Evolutionary conservation across 2,797 vertebrate species (phyloP).

Genomic region (Sebastes paucispinis): DNA sequence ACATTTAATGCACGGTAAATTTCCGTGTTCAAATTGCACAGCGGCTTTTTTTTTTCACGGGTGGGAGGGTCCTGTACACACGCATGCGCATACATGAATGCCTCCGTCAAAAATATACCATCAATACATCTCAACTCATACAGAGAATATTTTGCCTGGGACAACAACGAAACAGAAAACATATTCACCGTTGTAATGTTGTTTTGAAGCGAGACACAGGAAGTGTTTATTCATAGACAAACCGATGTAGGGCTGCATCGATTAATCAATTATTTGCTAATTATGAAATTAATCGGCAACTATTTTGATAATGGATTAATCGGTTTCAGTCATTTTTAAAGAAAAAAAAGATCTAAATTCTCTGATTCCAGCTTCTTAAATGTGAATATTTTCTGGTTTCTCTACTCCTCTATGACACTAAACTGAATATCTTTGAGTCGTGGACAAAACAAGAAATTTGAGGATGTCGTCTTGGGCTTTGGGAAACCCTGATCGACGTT

Average conservation of each 20-base stretch:
- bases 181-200: neutral
- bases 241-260: neutral
- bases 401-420: accelerated
- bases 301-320: too few species aligned
- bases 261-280: too few species aligned
- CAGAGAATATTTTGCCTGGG: neutral
- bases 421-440: too few species aligned
- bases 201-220: neutral
- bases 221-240: neutral
- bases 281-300: too few species aligned
- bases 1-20: neutral
- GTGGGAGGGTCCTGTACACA: neutral
- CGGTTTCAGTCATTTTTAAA: too few species aligned
- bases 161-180: neutral
- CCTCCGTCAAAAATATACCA: neutral
- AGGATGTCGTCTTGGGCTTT: accelerated
- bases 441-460: too few species aligned
- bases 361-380: too few species aligned
- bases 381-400: too few species aligned
- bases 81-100: neutral
- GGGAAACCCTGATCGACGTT: too few species aligned
- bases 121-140: neutral
- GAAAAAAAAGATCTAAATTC: too few species aligned
- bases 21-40: neutral
- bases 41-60: neutral